A percentile compares a stretch with the other conserved stretches of the same genome.
These are phyloP conservation scores for Salminus brasiliensis DNA, from an alignment of 2,113 vertebrate genomes.

Conservation along the genomic window DNA sequence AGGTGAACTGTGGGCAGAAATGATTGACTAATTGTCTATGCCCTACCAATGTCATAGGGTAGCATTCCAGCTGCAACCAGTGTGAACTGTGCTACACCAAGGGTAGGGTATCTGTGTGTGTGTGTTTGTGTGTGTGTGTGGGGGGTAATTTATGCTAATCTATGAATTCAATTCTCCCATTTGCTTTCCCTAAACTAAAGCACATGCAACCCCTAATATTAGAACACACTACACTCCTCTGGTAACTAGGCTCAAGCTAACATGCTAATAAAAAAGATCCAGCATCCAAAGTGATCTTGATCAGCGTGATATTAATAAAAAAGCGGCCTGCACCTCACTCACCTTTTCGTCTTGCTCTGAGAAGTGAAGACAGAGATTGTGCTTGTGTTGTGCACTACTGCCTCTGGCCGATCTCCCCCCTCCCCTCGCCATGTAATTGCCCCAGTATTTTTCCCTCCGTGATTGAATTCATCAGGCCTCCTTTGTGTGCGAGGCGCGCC, in stretches of 20 bases:
- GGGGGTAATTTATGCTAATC: background rate
- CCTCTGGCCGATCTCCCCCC: constrained; percentile 22
- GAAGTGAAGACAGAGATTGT: constrained; percentile 25
- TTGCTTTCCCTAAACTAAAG: background rate
- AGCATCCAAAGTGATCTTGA: background rate
- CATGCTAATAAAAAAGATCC: constrained; percentile 13
- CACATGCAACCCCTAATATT: background rate
- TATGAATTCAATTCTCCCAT: background rate
- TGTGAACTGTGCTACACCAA: background rate
- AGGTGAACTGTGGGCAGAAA: constrained; percentile 37
- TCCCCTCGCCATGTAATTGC: constrained; percentile 48
- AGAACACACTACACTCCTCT: background rate
- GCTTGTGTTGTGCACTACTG: constrained; percentile 38
- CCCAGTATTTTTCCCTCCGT: constrained; percentile 40
- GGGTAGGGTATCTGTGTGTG: too few relatives aligned
- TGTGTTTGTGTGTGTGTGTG: too few relatives aligned
- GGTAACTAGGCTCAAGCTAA: constrained; percentile 9
- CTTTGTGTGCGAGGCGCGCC: constrained; percentile 56
- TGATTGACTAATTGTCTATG: constrained; percentile 22
- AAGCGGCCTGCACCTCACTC: constrained; percentile 32
- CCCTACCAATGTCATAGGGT: constrained; percentile 19
- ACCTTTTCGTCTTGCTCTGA: background rate
- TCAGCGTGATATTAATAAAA: constrained; percentile 39
- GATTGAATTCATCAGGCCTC: constrained; percentile 58
- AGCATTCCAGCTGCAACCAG: background rate